Conservation (phyloP, 2,888 invertebrate genomes). For the Lithodes maja region DNA sequence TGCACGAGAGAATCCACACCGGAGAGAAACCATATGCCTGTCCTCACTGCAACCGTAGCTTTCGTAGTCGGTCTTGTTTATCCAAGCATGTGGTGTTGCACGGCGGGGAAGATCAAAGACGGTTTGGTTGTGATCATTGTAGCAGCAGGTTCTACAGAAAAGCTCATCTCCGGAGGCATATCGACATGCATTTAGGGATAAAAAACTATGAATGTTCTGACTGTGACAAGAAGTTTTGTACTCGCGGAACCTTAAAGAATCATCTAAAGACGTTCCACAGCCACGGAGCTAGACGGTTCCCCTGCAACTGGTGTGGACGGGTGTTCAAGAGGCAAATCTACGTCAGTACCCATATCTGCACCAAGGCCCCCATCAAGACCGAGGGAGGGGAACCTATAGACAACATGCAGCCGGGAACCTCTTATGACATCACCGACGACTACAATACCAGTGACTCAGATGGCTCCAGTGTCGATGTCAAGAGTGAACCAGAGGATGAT, state of each 20-base stretch:
- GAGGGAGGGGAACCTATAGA: not conserved
- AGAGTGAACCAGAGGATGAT: constrained; percentile 58
- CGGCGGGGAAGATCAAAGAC: constrained; percentile 58
- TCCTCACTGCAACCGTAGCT: constrained; percentile 53
- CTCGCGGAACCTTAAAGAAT: constrained; percentile 43
- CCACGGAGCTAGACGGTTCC: constrained; percentile 59
- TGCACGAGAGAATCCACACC: constrained; percentile 66
- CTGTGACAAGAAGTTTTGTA: constrained; percentile 62
- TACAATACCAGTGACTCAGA: constrained; percentile 43
- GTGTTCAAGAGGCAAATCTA: constrained; percentile 62
- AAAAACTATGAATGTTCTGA: constrained; percentile 56
- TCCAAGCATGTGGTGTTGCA: constrained; percentile 63
- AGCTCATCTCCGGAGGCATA: constrained; percentile 64
- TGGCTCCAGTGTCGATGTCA: constrained; percentile 40
- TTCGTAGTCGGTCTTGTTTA: constrained; percentile 62
- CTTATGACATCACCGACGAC: not conserved
- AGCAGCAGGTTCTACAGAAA: constrained; percentile 59
- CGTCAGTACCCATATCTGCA: constrained; percentile 59
- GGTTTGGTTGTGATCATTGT: constrained; percentile 58
- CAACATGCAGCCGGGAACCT: not conserved
- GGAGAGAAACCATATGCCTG: constrained; percentile 65
- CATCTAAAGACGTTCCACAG: constrained; percentile 60
- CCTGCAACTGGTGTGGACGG: constrained; percentile 57
- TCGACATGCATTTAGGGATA: constrained; percentile 63
- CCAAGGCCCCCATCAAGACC: constrained; percentile 25